Evolutionary conservation across 2,888 invertebrate species (phyloP), one percentile per base, ranked within the genome.

Genomic region (Antitype chi): DNA sequence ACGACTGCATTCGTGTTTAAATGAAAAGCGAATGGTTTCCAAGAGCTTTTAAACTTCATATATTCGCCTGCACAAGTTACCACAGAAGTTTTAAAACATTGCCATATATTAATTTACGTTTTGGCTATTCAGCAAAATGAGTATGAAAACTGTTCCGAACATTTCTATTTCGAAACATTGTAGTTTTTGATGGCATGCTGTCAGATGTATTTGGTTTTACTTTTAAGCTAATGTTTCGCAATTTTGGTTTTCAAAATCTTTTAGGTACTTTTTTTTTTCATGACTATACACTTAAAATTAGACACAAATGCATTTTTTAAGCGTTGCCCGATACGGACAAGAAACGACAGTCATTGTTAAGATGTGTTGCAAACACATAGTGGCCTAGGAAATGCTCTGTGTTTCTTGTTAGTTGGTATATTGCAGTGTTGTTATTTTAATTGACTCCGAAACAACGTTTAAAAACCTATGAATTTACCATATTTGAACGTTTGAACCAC

Each of bases 21-120:
- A 82, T 82, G 73, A 80, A 80, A 82, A 82, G 70, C 57, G 85
- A 87, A 86, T 81, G 79, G 78, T 81, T 85, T 76, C 47, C 77
- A 85, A 87, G 78, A 86, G 86, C 86, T 86, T 85, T 84, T 70
- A 75, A 83, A 84, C 80, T 87, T 82, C 53, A 80, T 59, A 79
- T 62, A 78, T 68, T 81, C 28, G 25, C 70, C 38, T 32, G 70
- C 70, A 76, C 60, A 75, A 84, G 75, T 85, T 84, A 64, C 68
- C 23, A 69, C 57, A 55, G 38, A 79, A 87, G 77, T 87, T 86
- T 79, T 77, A 87, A 85, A 87, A 85, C 63, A 68, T 75, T 76
- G 66, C 75, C 78, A 70, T 79, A 74, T 67, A 84, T 87, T 85
- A 77, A 81, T 84, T 85, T 80, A 78, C 49, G 71, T 84, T 87